phyloP scores from a whole-genome alignment of 2,797 vertebrate genomes.

The Poeciliopsis infans region DNA sequence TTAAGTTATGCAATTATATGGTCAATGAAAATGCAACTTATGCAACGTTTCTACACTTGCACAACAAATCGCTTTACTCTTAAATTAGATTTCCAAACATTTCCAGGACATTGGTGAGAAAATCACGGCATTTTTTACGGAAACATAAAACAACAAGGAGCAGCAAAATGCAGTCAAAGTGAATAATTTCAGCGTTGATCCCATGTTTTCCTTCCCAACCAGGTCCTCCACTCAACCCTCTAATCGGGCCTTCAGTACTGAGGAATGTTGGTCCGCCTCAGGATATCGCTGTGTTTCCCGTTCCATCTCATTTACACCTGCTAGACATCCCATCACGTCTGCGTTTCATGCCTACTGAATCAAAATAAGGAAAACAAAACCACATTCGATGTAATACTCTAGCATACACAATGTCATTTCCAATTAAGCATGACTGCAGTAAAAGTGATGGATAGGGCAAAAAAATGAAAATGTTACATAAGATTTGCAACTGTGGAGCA shows the following conservation, averaged over 20 bases:
- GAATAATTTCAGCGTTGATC: conserved; percentile 18
- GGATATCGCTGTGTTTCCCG: conserved; percentile 49
- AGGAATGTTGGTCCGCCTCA: conserved; percentile 49
- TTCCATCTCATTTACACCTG: conserved; percentile 64
- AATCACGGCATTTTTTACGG: conserved; percentile 27
- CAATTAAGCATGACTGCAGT: background rate
- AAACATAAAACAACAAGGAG: conserved; percentile 7
- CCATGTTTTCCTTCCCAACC: conserved; percentile 19
- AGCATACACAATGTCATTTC: background rate
- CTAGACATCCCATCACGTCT: conserved; percentile 41
- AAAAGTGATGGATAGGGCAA: background rate
- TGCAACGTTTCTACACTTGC: background rate
- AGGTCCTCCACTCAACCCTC: conserved; percentile 11
- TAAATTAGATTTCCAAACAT: background rate
- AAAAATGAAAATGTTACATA: background rate
- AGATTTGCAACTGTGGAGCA: background rate
- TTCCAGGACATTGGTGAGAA: conserved; percentile 18
- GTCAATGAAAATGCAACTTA: background rate
- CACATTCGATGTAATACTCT: background rate
- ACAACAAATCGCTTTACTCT: background rate
- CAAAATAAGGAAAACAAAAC: background rate
- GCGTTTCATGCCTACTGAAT: conserved; percentile 20
- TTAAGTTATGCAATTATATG: too few relatives aligned
- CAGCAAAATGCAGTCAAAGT: background rate
- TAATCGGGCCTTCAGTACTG: conserved; percentile 22